Percentiles rank a stretch among this genome's conserved stretches.
phyloP scores from a whole-genome alignment of 2,113 vertebrate species.

The Drymodes brunneopygia region DNA sequence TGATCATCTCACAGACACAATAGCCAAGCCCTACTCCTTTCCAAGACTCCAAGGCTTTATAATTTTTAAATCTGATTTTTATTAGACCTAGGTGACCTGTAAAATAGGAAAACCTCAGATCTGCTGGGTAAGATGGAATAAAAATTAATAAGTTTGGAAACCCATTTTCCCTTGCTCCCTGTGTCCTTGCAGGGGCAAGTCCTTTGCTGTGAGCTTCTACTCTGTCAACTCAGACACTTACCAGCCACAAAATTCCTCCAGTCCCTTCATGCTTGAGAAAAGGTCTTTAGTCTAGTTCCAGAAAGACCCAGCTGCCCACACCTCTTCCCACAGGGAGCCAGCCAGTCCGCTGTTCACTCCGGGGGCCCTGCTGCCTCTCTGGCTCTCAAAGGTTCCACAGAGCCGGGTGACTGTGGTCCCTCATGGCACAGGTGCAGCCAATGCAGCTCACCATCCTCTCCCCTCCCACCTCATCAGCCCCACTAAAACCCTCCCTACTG shows the following conservation, averaged over 20 bases:
- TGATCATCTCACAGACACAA: not conserved
- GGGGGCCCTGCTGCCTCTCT: not conserved
- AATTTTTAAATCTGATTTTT: slow-evolving; percentile 8
- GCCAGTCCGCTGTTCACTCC: accelerated
- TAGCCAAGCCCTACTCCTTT: not conserved
- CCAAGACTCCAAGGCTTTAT: not conserved
- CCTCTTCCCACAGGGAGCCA: accelerated
- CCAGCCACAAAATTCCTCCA: not conserved
- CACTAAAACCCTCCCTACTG: accelerated
- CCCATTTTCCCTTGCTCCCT: not conserved
- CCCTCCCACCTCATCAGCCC: not conserved
- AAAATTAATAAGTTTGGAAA: not conserved
- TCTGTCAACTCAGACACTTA: not conserved
- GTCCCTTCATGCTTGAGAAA: not conserved
- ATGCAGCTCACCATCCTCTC: accelerated
- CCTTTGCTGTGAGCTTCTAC: not conserved
- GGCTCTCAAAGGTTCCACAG: accelerated
- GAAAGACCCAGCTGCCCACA: accelerated
- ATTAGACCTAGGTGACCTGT: slow-evolving; percentile 24
- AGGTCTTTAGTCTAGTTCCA: not conserved
- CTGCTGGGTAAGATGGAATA: slow-evolving; percentile 18
- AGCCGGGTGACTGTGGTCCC: accelerated
- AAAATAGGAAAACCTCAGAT: not conserved
- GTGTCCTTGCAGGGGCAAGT: accelerated
- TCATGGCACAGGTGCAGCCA: accelerated